A percentile compares a stretch with the other conserved stretches of the same genome.
Evolutionary conservation across 2,113 vertebrate genomes (phyloP).

Genomic region (Danio rerio): DNA sequence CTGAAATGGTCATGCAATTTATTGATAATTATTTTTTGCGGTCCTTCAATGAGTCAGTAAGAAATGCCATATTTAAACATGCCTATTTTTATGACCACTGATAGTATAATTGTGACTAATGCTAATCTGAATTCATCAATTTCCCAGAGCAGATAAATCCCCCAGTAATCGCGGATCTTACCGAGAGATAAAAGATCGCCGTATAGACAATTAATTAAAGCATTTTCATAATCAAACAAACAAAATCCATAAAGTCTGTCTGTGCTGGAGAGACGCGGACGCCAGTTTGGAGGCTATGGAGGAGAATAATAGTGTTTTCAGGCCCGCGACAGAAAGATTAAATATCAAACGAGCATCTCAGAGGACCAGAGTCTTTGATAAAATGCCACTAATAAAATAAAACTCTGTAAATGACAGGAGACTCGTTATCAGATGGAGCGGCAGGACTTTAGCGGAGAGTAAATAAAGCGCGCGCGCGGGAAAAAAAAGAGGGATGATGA

Average conservation of each 20-base stretch:
- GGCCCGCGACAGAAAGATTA: background rate
- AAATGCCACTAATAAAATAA: constrained; percentile 17
- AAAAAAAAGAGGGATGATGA: background rate
- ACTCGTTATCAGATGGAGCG: constrained; percentile 3
- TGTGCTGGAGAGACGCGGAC: background rate
- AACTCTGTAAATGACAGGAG: background rate
- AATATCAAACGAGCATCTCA: background rate
- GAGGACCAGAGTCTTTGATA: background rate
- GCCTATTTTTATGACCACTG: background rate
- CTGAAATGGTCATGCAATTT: no score
- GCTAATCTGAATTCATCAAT: background rate
- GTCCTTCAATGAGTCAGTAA: background rate
- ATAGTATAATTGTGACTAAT: background rate
- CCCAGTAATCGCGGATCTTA: background rate
- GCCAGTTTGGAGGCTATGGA: background rate
- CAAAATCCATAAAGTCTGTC: constrained; percentile 25
- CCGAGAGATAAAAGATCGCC: background rate
- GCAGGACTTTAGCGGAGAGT: background rate
- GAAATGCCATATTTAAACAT: background rate
- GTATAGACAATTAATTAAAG: background rate
- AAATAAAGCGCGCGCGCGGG: background rate
- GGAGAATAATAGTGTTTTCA: background rate
- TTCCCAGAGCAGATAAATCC: background rate
- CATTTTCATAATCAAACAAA: background rate
- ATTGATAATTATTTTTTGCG: no score